Conservation (phyloP, 2,113 vertebrate species). For the Aramus guarauna region DNA sequence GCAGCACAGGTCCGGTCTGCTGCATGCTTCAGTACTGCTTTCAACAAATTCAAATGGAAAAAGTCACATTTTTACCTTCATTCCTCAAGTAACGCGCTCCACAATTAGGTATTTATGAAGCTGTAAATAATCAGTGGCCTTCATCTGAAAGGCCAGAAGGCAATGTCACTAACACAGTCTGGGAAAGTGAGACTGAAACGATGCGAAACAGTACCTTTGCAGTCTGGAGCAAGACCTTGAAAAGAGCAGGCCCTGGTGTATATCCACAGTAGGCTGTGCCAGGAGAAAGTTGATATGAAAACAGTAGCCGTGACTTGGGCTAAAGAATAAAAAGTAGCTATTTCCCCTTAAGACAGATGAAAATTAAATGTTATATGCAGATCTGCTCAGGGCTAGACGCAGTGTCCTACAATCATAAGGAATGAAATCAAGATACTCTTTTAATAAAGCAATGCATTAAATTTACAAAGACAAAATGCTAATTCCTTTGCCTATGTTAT, state of each 20-base stretch:
- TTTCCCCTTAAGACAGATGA: background rate
- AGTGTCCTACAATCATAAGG: background rate
- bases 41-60: background rate
- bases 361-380: background rate
- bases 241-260: background rate
- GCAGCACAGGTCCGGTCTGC: background rate
- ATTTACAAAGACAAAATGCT: background rate
- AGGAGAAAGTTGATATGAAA: background rate
- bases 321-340: background rate
- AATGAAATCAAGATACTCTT: background rate
- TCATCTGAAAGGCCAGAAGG: background rate
- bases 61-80: background rate
- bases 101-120: background rate
- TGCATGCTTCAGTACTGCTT: background rate
- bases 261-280: background rate
- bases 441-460: background rate
- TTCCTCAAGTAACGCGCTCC: background rate
- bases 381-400: background rate
- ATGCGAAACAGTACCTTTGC: background rate
- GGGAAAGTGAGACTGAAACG: background rate
- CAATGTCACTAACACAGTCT: background rate
- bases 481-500: background rate
- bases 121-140: background rate
- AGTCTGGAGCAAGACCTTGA: background rate
- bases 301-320: background rate